Evolutionary conservation across 1,140 invertebrate species (phyloP).

Genomic region (Araneus ventricosus): DNA sequence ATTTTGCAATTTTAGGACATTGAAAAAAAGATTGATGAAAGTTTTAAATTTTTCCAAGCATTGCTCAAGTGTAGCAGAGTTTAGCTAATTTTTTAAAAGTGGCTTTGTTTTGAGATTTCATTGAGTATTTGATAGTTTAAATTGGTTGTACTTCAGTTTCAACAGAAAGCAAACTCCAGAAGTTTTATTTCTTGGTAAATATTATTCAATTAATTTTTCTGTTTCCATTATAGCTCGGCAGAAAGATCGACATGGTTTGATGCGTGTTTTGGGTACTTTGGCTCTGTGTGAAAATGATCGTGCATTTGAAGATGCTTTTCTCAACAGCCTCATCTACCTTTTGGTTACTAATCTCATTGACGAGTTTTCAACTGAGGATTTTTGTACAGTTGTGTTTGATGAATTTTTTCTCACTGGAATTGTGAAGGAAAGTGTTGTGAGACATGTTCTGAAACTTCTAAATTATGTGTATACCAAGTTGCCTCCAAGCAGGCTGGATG

Average conservation of each 20-base stretch:
- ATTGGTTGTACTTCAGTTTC: not conserved
- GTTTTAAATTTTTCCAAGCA: too few relatives aligned
- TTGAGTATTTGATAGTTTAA: too few relatives aligned
- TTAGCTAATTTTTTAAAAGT: too few relatives aligned
- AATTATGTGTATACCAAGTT: constrained; percentile 95
- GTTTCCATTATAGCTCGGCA: constrained; percentile 82
- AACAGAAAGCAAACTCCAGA: not conserved
- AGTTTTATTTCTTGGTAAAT: not conserved
- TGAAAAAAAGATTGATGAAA: too few relatives aligned
- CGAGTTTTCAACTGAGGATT: constrained; percentile 95
- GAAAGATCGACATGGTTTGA: constrained; percentile 91
- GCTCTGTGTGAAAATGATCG: constrained; percentile 93
- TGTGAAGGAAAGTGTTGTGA: constrained; percentile 93
- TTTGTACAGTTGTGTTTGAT: constrained; percentile 97
- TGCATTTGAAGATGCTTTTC: constrained; percentile 96
- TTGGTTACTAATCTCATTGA: constrained; percentile 91
- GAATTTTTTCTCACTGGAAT: constrained; percentile 94
- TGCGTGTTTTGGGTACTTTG: constrained; percentile 92
- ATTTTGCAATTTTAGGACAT: too few relatives aligned
- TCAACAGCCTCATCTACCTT: constrained; percentile 94
- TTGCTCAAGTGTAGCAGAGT: too few relatives aligned
- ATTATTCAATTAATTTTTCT: too few relatives aligned
- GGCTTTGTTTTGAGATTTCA: too few relatives aligned
- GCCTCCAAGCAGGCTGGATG: constrained; percentile 88
- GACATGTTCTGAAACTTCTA: constrained; percentile 94